Conservation (phyloP, 2,113 vertebrate genomes). For the Equus przewalskii region DNA sequence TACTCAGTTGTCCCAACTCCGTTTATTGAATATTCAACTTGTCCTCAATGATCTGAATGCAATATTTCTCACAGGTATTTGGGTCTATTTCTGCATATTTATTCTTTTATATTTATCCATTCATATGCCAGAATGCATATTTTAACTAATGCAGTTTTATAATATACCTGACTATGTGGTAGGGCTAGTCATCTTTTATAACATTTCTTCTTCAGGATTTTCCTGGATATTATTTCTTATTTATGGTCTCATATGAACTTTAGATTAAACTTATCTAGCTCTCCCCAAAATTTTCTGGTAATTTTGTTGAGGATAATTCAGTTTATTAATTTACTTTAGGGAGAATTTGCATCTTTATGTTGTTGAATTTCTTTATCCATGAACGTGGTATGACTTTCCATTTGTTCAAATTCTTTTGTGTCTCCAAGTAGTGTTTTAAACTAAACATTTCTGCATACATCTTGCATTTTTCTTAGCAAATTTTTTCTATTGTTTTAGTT, state of each 20-base stretch:
- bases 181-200: not conserved
- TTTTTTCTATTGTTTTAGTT: not conserved
- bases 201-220: not conserved
- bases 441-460: not conserved
- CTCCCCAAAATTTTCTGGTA: not conserved
- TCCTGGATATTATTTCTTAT: slow-evolving; percentile 13
- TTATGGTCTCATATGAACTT: slow-evolving; percentile 46
- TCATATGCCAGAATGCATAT: not conserved
- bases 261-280: slow-evolving; percentile 28
- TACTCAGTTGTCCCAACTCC: not conserved
- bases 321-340: not conserved
- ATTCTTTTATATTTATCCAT: not conserved
- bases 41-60: not conserved
- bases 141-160: slow-evolving; percentile 16
- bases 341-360: not conserved
- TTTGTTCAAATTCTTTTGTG: slow-evolving; percentile 21
- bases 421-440: not conserved
- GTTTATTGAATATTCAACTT: not conserved
- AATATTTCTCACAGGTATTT: slow-evolving; percentile 21
- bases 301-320: slow-evolving; percentile 14
- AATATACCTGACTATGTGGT: not conserved
- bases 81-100: not conserved
- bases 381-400: slow-evolving; percentile 3
- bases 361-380: slow-evolving; percentile 37
- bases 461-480: not conserved